Conservation (phyloP, 2,888 invertebrate species). For the Chesias legatella region DNA sequence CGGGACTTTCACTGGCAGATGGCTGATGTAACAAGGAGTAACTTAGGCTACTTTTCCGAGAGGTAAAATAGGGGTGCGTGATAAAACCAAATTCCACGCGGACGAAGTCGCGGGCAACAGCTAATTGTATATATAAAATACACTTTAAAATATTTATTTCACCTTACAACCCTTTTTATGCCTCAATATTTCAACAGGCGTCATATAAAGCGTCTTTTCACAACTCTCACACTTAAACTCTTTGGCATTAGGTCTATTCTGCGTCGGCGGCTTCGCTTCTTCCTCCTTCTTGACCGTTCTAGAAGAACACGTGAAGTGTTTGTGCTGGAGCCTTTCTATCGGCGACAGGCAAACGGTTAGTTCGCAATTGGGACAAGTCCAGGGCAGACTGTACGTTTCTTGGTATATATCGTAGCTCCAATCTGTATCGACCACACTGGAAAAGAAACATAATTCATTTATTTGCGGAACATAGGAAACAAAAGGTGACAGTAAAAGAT, state of each 20-base stretch:
- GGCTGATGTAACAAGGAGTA: too few species aligned
- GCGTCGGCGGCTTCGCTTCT: constrained; percentile 43
- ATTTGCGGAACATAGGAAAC: too few species aligned
- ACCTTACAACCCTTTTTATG: constrained; percentile 86
- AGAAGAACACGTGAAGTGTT: constrained; percentile 68
- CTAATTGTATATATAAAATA: constrained; percentile 10
- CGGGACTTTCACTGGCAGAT: too few species aligned
- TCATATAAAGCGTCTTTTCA: constrained; percentile 83
- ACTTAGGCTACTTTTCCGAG: too few species aligned
- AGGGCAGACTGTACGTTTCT: constrained; percentile 82
- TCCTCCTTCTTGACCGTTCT: constrained; percentile 47
- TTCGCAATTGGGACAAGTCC: constrained; percentile 87
- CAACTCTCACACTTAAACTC: constrained; percentile 88
- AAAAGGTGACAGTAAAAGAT: too few species aligned
- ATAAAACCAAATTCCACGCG: too few species aligned
- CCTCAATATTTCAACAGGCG: constrained; percentile 90
- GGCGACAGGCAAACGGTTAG: constrained; percentile 81
- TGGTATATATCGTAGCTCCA: constrained; percentile 84
- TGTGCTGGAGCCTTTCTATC: constrained; percentile 88
- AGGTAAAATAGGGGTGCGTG: too few species aligned
- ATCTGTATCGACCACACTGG: constrained; percentile 83
- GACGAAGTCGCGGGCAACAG: too few species aligned
- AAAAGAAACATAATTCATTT: constrained; percentile 33
- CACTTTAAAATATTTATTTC: constrained; percentile 41
- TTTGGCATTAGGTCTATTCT: constrained; percentile 78